These are phyloP conservation scores for Adelosebastes latens DNA, from an alignment of 2,797 vertebrate genomes.

Conservation along the genomic window DNA sequence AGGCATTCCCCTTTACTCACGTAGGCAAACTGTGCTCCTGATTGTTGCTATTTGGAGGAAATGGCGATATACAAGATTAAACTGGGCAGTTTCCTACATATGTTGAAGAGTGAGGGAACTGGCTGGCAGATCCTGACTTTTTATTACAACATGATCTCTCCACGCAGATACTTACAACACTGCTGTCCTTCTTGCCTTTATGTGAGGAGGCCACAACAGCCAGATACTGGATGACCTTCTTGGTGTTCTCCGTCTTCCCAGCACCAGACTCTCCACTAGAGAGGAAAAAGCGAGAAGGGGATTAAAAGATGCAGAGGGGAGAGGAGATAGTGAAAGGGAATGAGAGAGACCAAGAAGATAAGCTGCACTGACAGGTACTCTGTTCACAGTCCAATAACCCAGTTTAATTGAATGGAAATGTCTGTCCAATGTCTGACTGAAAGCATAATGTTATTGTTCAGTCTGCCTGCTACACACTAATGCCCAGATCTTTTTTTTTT, in stretches of 20 bases:
- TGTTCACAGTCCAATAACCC: constrained; percentile 61
- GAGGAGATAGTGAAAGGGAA: constrained; percentile 16
- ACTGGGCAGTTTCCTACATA: constrained; percentile 39
- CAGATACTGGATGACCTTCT: constrained; percentile 98
- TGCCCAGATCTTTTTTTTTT: not conserved
- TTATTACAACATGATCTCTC: not conserved
- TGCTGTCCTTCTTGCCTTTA: constrained; percentile 96
- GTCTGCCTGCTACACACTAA: constrained; percentile 2
- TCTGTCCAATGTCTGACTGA: constrained; percentile 41
- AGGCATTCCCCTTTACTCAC: constrained; percentile 84
- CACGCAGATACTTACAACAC: constrained; percentile 87
- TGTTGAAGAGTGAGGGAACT: constrained; percentile 66
- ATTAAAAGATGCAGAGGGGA: constrained; percentile 27
- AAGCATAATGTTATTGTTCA: constrained; percentile 48
- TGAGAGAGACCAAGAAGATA: constrained; percentile 26
- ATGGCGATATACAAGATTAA: constrained; percentile 77
- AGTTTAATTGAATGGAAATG: constrained; percentile 61
- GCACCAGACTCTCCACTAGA: constrained; percentile 96
- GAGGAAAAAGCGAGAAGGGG: constrained; percentile 4
- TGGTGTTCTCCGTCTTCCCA: constrained; percentile 98
- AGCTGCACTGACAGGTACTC: constrained; percentile 44
- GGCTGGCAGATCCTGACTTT: constrained; percentile 42
- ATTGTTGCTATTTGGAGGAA: constrained; percentile 86
- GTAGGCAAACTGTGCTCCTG: constrained; percentile 85
- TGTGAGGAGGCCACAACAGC: constrained; percentile 96